These are phyloP conservation scores for Pimephales promelas DNA, from an alignment of 2,113 vertebrate genomes.

Conservation along the genomic window DNA sequence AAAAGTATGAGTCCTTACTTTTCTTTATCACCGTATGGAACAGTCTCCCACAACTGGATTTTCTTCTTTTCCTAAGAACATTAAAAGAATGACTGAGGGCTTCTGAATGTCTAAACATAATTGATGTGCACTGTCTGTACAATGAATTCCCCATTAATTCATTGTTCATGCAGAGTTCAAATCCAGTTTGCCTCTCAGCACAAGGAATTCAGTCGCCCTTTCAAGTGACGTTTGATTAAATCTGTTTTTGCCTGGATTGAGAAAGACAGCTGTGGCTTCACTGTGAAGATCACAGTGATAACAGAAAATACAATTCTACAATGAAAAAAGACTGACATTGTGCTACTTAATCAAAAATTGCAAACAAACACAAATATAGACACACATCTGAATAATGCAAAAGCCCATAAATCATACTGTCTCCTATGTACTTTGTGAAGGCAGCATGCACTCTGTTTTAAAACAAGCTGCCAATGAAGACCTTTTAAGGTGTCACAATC, in stretches of 20 bases:
- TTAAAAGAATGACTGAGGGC: slow-evolving; percentile 32
- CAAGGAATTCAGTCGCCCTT: background rate
- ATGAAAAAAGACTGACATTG: background rate
- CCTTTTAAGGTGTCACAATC: background rate
- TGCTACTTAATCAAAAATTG: background rate
- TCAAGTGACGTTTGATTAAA: slow-evolving; percentile 44
- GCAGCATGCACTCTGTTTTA: background rate
- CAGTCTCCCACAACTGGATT: slow-evolving; percentile 27
- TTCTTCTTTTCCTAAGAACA: background rate
- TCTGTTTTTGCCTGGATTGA: background rate
- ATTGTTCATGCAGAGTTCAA: background rate
- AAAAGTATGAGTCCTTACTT: slow-evolving; percentile 53
- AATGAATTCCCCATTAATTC: slow-evolving; percentile 35
- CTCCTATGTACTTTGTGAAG: background rate
- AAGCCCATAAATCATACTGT: background rate
- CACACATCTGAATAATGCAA: slow-evolving; percentile 6
- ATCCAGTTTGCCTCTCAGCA: slow-evolving; percentile 16
- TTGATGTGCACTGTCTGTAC: background rate
- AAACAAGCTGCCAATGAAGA: background rate
- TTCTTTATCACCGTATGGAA: slow-evolving; percentile 58
- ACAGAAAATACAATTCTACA: background rate
- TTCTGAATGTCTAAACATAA: slow-evolving; percentile 31
- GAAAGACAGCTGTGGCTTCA: slow-evolving; percentile 7
- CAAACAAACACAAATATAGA: slow-evolving; percentile 15
- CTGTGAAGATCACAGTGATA: slow-evolving; percentile 12